A percentile compares a stretch with the other conserved stretches of the same genome.
Conservation (phyloP, 2,113 vertebrate genomes). For the Otus sunia region DNA sequence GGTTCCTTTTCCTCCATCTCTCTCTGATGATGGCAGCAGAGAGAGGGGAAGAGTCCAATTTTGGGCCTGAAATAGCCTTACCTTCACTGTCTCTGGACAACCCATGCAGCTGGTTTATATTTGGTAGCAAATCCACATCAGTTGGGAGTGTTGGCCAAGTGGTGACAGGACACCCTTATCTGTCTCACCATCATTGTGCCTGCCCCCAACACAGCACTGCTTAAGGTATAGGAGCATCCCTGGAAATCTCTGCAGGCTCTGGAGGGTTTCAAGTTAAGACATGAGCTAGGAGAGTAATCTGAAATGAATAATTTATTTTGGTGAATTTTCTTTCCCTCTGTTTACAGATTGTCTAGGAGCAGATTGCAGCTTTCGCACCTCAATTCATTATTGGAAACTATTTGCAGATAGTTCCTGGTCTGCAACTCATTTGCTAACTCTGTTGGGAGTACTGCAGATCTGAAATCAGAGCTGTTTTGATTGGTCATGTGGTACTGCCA, state of each 20-base stretch:
- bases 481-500: constrained; percentile 16
- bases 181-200: not conserved
- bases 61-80: not conserved
- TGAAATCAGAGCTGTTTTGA: constrained; percentile 15
- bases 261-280: constrained; percentile 45
- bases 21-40: not conserved
- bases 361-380: constrained; percentile 63
- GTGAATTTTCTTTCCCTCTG: constrained; percentile 45
- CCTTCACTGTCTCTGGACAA: not conserved
- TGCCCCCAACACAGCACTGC: not conserved
- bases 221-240: not conserved
- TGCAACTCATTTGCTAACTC: constrained; percentile 58
- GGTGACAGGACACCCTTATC: not conserved
- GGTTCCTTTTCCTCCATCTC: not conserved
- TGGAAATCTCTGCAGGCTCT: not conserved
- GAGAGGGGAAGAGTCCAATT: not conserved
- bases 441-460: constrained; percentile 45
- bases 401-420: constrained; percentile 59
- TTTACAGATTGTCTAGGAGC: constrained; percentile 66
- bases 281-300: constrained; percentile 27
- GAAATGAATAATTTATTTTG: constrained; percentile 62
- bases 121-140: not conserved
- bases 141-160: not conserved
- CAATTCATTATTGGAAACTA: constrained; percentile 62
- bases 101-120: not conserved